phyloP scores from a whole-genome alignment of 2,797 vertebrate species.

The Apogon hyalosoma region DNA sequence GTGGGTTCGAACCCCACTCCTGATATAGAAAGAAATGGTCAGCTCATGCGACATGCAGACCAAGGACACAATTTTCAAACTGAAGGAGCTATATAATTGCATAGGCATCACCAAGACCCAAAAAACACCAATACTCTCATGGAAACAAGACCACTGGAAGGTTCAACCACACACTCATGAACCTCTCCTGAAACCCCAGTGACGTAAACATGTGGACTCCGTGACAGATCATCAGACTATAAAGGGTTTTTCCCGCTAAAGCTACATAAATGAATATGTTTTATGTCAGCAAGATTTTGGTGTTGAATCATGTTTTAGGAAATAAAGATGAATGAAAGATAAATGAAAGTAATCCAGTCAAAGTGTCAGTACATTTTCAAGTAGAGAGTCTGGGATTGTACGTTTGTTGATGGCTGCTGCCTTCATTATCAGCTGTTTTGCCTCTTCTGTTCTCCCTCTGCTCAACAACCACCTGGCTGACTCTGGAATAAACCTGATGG shows the following conservation, averaged over 20 bases:
- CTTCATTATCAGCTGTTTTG: constrained; percentile 82
- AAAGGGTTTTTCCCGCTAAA: too few species aligned
- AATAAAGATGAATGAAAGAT: too few species aligned
- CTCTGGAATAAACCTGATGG: constrained; percentile 86
- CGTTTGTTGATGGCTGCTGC: constrained; percentile 84
- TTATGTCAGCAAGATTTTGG: too few species aligned
- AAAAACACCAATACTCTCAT: constrained; percentile 25
- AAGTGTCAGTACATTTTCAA: constrained; percentile 79
- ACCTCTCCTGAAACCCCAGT: not conserved
- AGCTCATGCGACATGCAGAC: constrained; percentile 24
- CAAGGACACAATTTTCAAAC: constrained; percentile 38
- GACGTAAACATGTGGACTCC: too few species aligned
- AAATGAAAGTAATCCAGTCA: too few species aligned
- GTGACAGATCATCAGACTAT: too few species aligned
- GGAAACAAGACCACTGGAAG: constrained; percentile 34
- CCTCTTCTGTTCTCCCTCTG: constrained; percentile 79
- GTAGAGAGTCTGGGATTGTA: constrained; percentile 74
- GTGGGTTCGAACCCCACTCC: too few species aligned
- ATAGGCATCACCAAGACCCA: too few species aligned
- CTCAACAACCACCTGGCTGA: constrained; percentile 88
- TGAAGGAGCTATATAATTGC: constrained; percentile 31
- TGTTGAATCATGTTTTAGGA: too few species aligned
- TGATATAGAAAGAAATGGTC: too few species aligned
- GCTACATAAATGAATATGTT: too few species aligned
- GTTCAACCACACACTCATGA: constrained; percentile 11